Base-by-base conservation (phyloP, 2,113 vertebrate species). In the Rhizomys pruinosus region DNA sequence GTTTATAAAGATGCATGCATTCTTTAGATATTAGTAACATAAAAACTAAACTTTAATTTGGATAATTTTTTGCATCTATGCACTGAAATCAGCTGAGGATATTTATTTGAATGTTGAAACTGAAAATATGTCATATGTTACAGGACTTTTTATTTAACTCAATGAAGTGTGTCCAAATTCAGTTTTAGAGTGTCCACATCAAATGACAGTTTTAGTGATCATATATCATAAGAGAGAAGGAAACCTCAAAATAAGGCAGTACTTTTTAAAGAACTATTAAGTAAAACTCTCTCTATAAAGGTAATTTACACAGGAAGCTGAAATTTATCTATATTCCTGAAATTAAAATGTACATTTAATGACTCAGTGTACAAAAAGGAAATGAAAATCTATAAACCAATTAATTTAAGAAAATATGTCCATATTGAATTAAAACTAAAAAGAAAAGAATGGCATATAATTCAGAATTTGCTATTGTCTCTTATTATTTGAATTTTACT, bases 171-270 rank as follows among this genome's bases (percentile, higher is more conserved):
- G 32, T 78, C 13, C 20, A 72, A 78, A 63, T 91, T 64, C 7
- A 81, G 27, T 69, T 80, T 95, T 77, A 81, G 88, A 76, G 11
- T 72, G 27, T 76, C 23, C 90, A 47, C 12, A 47, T 84, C 86
- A 94, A 76, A 66, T 66, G 76, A 59, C 2, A n/a, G 7, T 76
- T 71, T 71, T 86, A 87, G 55, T 84, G 89, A 39, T 89, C 85
- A 22, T 88, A 84, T 80, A 57, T 37, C 81, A 61, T 42, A 19
- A 59, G 44, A 66, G 17, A 8, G 89, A 71, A 82, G 15, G 47
- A n/a, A 59, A 73, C 1, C 27, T 57, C 23, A 42, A 84, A 2
- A 2, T 68, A 2, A 82, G 29, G 16, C 37, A 27, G n/a, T 68
- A 78, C n/a, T 73, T 82, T 93, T 15, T 57, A 71, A 86, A 77